phyloP scores from a whole-genome alignment of 1,140 invertebrate genomes.

The Panonychus citri region DNA sequence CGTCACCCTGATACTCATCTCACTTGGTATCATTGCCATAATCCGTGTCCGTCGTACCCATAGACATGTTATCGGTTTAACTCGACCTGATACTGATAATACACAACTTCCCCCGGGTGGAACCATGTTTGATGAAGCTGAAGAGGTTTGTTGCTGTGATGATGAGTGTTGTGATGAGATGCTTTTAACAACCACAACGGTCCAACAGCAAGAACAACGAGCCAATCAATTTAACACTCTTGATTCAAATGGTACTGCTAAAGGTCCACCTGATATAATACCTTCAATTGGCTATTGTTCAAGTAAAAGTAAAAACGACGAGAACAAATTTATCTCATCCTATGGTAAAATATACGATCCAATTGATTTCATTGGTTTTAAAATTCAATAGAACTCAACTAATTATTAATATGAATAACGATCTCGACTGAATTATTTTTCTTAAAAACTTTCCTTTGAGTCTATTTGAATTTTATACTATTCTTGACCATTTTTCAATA shows the following conservation, averaged over 20 bases:
- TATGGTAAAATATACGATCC: too few relatives aligned
- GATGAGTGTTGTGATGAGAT: constrained; percentile 7
- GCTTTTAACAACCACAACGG: not conserved
- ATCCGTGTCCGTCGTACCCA: not conserved
- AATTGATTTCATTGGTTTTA: too few relatives aligned
- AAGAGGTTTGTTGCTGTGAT: constrained; percentile 6
- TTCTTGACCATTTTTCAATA: too few relatives aligned
- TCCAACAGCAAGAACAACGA: not conserved
- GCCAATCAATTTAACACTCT: not conserved
- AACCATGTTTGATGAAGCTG: constrained; percentile 2
- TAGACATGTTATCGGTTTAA: not conserved
- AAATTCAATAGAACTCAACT: too few relatives aligned
- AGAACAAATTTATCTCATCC: not conserved
- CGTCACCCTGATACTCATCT: not conserved
- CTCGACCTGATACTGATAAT: not conserved
- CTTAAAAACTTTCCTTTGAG: too few relatives aligned
- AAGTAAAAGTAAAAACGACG: too few relatives aligned
- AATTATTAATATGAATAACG: too few relatives aligned
- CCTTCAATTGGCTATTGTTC: constrained; percentile 2
- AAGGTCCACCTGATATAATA: constrained; percentile 4
- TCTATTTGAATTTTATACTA: too few relatives aligned
- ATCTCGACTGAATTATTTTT: too few relatives aligned
- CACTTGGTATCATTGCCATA: constrained; percentile 1
- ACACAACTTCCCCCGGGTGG: not conserved
- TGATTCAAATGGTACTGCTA: not conserved